Evolutionary conservation across 2,888 invertebrate genomes (phyloP).

Genomic region (Helleia helle): DNA sequence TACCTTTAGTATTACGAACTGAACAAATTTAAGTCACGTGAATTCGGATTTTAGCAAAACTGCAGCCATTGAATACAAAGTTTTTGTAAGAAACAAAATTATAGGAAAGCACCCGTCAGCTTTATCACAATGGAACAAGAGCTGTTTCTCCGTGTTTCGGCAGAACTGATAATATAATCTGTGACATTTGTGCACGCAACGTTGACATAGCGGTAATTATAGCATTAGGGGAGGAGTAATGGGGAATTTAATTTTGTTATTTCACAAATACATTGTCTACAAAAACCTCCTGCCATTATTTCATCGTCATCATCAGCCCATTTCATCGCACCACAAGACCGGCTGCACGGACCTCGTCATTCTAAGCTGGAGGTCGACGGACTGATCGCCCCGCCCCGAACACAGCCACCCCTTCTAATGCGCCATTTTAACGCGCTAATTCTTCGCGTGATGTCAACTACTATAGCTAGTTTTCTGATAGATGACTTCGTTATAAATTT

Average conservation of each 20-base stretch:
- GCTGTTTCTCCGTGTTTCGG: constrained; percentile 10
- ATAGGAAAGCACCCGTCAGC: not conserved
- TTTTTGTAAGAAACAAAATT: constrained; percentile 11
- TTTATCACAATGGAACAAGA: constrained; percentile 13
- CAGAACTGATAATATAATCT: constrained; percentile 15
- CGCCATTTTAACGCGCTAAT: no score
- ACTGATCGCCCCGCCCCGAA: no score
- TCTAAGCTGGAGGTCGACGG: no score
- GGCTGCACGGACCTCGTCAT: no score
- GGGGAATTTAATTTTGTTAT: constrained; percentile 22
- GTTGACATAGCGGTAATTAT: constrained; percentile 34
- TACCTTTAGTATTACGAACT: not conserved
- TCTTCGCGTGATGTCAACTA: no score
- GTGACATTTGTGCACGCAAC: constrained; percentile 30
- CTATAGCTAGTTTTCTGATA: no score
- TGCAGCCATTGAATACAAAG: constrained; percentile 16
- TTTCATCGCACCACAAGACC: no score
- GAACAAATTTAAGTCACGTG: not conserved
- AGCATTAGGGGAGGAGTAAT: constrained; percentile 27
- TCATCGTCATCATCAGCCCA: no score
- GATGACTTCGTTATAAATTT: no score
- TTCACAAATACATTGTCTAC: constrained; percentile 1
- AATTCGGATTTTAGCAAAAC: constrained; percentile 14
- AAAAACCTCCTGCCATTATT: no score
- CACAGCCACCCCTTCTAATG: no score